Percentiles rank a stretch among this genome's conserved stretches.
Conservation (phyloP, 2,797 vertebrate species). For the Crax fasciolata region DNA sequence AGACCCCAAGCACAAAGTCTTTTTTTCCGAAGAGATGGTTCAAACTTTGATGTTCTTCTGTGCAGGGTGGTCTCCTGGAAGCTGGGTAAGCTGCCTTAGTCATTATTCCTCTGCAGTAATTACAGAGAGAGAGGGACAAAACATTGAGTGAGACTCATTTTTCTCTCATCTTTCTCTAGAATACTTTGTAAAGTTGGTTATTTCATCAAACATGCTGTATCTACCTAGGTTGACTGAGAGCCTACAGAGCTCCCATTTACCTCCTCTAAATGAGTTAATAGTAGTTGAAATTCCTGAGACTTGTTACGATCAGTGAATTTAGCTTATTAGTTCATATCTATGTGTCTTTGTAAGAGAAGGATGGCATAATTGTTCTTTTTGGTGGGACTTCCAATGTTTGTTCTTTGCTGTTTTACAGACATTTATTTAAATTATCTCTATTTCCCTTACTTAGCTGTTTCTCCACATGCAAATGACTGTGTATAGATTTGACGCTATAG, state of each 20-base stretch:
- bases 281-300: background rate
- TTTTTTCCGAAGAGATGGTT: background rate
- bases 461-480: background rate
- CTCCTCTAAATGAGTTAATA: background rate
- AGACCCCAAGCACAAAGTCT: background rate
- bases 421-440: background rate
- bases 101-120: background rate
- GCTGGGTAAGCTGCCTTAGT: background rate
- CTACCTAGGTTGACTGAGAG: background rate
- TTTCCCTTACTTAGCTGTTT: background rate
- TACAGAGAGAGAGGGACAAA: background rate
- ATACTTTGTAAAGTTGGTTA: background rate
- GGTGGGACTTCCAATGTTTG: background rate
- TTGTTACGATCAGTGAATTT: background rate
- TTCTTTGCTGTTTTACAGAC: background rate
- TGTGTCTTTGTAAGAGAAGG: background rate
- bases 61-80: background rate
- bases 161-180: background rate
- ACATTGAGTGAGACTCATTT: background rate
- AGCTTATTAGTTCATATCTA: background rate
- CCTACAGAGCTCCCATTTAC: background rate
- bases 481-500: background rate
- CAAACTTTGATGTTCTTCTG: background rate
- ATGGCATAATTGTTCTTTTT: background rate
- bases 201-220: background rate